Percentiles rank a stretch among this genome's conserved stretches.
Conservation (phyloP, 2,888 invertebrate species). For the Petrolisthes manimaculis region DNA sequence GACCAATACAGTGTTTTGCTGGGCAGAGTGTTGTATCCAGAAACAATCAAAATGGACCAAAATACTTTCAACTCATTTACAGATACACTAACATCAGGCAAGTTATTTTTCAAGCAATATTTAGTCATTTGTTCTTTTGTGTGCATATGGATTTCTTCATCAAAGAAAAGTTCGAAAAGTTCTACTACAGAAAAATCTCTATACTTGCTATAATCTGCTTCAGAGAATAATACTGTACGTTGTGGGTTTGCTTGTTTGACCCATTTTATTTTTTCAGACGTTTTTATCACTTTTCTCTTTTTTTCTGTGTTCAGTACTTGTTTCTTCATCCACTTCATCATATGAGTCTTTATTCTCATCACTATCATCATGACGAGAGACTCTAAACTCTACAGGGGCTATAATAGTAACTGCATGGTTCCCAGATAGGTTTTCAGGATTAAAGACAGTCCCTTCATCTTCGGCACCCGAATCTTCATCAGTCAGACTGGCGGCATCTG, state of each 20-base stretch:
- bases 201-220: conserved; percentile 18
- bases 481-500: conserved; percentile 27
- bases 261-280: conserved; percentile 23
- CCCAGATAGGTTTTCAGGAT: conserved; percentile 26
- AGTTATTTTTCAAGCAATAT: conserved; percentile 39
- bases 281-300: conserved; percentile 22
- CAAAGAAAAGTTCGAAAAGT: conserved; percentile 42
- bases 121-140: conserved; percentile 34
- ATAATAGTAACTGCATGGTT: conserved; percentile 15
- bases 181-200: conserved; percentile 8
- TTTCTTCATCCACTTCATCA: conserved; percentile 1
- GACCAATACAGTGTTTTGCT: conserved; percentile 24
- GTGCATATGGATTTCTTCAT: conserved; percentile 29
- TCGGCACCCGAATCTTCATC: conserved; percentile 29
- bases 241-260: conserved; percentile 9
- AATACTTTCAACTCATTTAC: conserved; percentile 28
- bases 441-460: conserved; percentile 23
- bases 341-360: background rate
- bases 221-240: background rate
- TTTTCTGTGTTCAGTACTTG: conserved; percentile 10
- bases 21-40: conserved; percentile 35
- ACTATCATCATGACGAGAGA: background rate
- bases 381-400: conserved; percentile 23
- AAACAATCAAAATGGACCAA: conserved; percentile 35
- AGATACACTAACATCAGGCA: conserved; percentile 32